Conservation (phyloP, 2,113 vertebrate genomes). For the Tupaia chinensis region DNA sequence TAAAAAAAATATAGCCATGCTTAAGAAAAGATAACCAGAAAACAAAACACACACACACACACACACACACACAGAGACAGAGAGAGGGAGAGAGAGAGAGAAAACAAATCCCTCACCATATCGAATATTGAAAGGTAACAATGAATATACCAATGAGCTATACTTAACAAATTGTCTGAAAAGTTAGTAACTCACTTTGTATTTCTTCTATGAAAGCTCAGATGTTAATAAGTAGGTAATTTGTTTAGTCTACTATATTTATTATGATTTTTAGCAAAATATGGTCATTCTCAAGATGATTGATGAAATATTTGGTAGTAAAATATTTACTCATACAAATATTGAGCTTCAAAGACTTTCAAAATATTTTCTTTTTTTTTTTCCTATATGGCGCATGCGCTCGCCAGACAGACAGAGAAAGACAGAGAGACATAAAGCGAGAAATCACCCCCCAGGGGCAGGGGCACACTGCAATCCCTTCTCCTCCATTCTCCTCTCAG, state of each 20-base stretch:
- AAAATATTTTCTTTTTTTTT: background rate
- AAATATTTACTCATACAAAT: background rate
- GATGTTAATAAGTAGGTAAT: background rate
- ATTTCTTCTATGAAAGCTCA: background rate
- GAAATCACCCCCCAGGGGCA: no score
- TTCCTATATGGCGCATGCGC: no score
- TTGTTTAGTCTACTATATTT: slow-evolving; percentile 11
- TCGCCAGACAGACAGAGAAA: no score
- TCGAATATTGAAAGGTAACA: background rate
- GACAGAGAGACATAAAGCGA: no score
- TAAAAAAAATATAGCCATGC: background rate
- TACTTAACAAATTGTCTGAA: slow-evolving; percentile 28
- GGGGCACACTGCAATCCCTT: no score
- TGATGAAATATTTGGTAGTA: slow-evolving; percentile 31
- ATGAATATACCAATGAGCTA: background rate
- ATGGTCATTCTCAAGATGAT: background rate
- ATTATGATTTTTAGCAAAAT: slow-evolving; percentile 41
- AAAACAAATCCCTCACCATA: background rate
- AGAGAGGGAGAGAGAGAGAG: no score
- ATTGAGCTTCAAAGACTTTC: slow-evolving; percentile 19
- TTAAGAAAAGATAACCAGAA: no score
- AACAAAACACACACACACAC: background rate
- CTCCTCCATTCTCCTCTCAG: no score
- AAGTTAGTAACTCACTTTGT: background rate
- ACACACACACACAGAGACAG: no score